Evolutionary conservation across 2,113 vertebrate genomes (phyloP), one percentile per base, ranked within the genome.

Genomic region (Microtus pennsylvanicus): DNA sequence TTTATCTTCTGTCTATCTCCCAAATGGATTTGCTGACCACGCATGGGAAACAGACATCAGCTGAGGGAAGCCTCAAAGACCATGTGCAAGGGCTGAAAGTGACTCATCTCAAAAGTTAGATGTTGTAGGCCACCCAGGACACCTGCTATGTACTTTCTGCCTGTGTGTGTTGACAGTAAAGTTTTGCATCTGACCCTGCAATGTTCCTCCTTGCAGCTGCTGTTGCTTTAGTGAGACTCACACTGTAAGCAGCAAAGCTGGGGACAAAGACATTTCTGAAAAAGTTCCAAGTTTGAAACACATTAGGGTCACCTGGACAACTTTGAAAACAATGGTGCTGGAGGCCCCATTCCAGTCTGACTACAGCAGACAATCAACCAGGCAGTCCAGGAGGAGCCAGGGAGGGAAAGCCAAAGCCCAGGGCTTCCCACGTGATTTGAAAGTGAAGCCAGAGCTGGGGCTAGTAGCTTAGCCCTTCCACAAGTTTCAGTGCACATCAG

Each of bases 51-150:
- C 26, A 69, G 76, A 38, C 5, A 77, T 1, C 47, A 14, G 65
- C 28, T 52, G 65, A 91, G 17, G 22, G n/a, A 45, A 85, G 82
- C 72, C 78, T 80, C 42, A 76, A 85, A 88, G 91, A 45, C 24
- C n/a, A 55, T 28, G 12, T 2, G 22, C 2, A 8, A 10, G 3
- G 55, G 13, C 52, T 30, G 30, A 63, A 76, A 63, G 38, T 2
- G 1, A 0, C 19, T 50, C 26, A 55, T 24, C 28, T 38, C n/a
- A 50, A 52, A 83, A 14, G 1, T n/a, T 12, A 9, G 47, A 21
- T 7, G 61, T 50, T 42, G 11, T 0, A 55, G 85, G n/a, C 61
- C 24, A 14, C 30, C 58, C 28, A 5, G 33, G 28, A 58, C 22
- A 17, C 63, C 45, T n/a, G 42, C 14, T 24, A 3, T 38, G 47